phyloP scores from a whole-genome alignment of 2,797 vertebrate species.

The Sternarchorhynchus goeldii region DNA sequence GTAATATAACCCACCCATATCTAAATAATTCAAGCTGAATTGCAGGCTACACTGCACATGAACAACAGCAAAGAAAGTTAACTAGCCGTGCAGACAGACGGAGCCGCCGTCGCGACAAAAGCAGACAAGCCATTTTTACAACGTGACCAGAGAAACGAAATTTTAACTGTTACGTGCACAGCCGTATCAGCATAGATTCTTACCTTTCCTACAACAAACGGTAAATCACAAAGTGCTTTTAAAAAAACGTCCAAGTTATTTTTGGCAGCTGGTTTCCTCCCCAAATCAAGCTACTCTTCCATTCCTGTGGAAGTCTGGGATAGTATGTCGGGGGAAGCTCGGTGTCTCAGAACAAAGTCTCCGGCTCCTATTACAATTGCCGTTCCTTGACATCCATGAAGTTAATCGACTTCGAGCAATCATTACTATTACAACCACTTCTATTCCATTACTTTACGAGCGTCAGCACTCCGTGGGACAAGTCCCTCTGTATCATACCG shows the following conservation, averaged over 20 bases:
- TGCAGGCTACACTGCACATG: no score
- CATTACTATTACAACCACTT: background rate
- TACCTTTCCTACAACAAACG: background rate
- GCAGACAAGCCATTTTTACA: background rate
- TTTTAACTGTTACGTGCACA: no score
- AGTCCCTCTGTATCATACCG: background rate
- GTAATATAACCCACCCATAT: no score
- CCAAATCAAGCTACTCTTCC: slow-evolving; percentile 47
- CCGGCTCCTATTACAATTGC: slow-evolving; percentile 64
- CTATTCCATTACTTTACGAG: background rate
- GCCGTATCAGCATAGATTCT: background rate
- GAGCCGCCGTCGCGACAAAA: background rate
- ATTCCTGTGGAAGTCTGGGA: slow-evolving; percentile 68
- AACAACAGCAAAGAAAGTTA: background rate
- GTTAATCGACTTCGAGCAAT: slow-evolving; percentile 50
- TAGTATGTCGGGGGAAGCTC: slow-evolving; percentile 12
- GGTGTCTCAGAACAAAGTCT: slow-evolving; percentile 35
- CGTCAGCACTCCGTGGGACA: background rate
- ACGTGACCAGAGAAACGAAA: no score
- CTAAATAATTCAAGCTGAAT: background rate
- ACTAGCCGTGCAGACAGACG: background rate
- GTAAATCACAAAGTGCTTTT: slow-evolving; percentile 2
- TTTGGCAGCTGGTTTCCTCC: slow-evolving; percentile 27
- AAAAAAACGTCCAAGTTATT: slow-evolving; percentile 13
- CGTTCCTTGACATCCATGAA: slow-evolving; percentile 48